Evolutionary conservation across 2,888 invertebrate species (phyloP), one percentile per base, ranked within the genome.

Genomic region (Diaphora mendica): DNA sequence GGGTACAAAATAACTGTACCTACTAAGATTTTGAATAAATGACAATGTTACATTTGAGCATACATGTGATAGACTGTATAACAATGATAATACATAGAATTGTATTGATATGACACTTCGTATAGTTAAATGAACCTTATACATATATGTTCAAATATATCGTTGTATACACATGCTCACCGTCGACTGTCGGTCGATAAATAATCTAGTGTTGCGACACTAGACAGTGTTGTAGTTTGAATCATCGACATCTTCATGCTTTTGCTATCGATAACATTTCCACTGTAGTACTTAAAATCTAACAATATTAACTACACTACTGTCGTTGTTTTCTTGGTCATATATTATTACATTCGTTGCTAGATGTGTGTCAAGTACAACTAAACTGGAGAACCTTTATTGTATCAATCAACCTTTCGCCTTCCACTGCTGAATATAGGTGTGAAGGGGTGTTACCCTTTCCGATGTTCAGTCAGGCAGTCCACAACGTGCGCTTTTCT

Each of bases 201-300:
- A 2, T 4, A 35, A 33, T 20, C 30, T 33, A 68, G 68, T 44
- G 66, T 67, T 30, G 42, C 13, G 2, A 42, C 42, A 33, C 26
- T 20, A 62, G n/a, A 55, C 68, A 72, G 42, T 72, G 68, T 35
- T 72, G 72, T 72, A 72, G 59, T 72, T 64, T 55, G 39, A 39
- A 26, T 1, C 68, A 72, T 35, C 44, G 51, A 26, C 48, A 62
- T 44, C 3, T 33, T 64, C 68, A 68, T 64, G 72, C 72, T 64
- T 68, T 17, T 68, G 62, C 72, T 30, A 9, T 68, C 62, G 71
- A 39, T 26, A 59, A 26, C 42, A 26, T 62, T 17, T 30, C n/a
- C 11, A 5, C 48, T 23, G n/a, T 55, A 35, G 15, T 51, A 33
- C 55, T 68, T 48, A n/a, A 17, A 68, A 68, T 68, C 48, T 67